phyloP scores from a whole-genome alignment of 2,113 vertebrate species.

The Mus musculus region GRCm39 chr12:111278001-111278500 shows the following conservation, averaged over 20 bases:
- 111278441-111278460: too few species aligned
- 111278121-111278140: background rate
- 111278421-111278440: background rate
- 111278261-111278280: accelerated
- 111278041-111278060: accelerated
- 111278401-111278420: background rate
- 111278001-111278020: conserved; percentile 83
- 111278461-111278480: background rate
- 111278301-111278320: background rate
- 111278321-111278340: background rate
- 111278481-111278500: background rate
- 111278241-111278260: background rate
- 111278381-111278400: too few species aligned
- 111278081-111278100: accelerated
- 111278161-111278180: background rate
- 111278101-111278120: accelerated
- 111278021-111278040: background rate
- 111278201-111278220: background rate
- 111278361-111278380: background rate
- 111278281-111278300: background rate
- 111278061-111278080: accelerated
- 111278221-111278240: background rate
- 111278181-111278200: too few species aligned
- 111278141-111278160: accelerated
- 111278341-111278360: background rate